Base-by-base conservation (phyloP, 2,113 vertebrate species). In the Vimba vimba region DNA sequence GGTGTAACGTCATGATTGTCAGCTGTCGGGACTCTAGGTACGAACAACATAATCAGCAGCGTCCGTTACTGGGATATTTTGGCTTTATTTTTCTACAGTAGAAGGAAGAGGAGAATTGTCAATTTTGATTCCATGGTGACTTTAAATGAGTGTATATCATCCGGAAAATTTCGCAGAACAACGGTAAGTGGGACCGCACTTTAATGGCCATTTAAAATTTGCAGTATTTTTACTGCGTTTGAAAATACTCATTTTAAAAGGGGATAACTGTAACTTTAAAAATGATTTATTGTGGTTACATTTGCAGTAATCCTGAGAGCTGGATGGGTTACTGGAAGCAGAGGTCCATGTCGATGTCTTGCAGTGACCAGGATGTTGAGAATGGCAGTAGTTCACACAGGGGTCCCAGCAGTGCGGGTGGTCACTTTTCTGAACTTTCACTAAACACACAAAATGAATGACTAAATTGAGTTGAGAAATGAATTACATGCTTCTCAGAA, bases 361-460 rank as follows among this genome's bases (percentile, higher is more conserved):
- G 92, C 96, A 95, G 91, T 94, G 95, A 7, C 95, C 91, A 0
- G 95, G 93, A 87, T 95, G 94, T 71, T 96, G 96, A n/a, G 95
- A 95, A 80, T 95, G 95, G 90, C 96, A 96, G 91, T 96, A 95
- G 89, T 94, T 95, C 89, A 94, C 89, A 25, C 95, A 96, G 59
- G 96, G 96, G 86, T 97, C 96, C 97, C 96, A 97, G 83, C 94
- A 96, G 79, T 95, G 95, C 6, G 93, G 92, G 68, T 95, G 95
- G 83, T 97, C 96, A 4, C 96, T 96, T 91, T 96, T 96, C 91
- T 97, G 96, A 86, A 96, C 93, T 87, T 96, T 97, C 92, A 96
- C 96, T 97, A 39, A 45, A 30, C 55, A 85, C 36, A 79, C 10
- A 85, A 79, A 60, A 79, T 30, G 0, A 66, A 50, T 45, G 10